Evolutionary conservation across 1,140 invertebrate genomes (phyloP), one percentile per base, ranked within the genome.

Genomic region (Campodea augens): DNA sequence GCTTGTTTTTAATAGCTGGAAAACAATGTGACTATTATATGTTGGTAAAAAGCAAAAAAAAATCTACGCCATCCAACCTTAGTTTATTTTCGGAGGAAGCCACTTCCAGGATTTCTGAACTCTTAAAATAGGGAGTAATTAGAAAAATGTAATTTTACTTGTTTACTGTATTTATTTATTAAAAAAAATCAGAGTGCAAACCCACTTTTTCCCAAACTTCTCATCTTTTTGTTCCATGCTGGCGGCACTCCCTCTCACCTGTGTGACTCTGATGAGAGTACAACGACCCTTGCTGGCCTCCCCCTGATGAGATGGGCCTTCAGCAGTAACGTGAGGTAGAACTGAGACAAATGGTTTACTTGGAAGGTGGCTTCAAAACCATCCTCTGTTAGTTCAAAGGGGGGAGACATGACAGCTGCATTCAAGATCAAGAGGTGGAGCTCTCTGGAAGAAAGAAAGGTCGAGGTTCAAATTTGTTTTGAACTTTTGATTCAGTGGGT

Each of bases 181-280:
- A n/a, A n/a, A n/a, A n/a, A n/a, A n/a, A n/a, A n/a, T n/a, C 25
- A 41, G 4, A 7, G 7, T n/a, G 7, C 18, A 5, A 19, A 39
- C 20, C 20, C 12, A 39, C 7, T n/a, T 39, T 7, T 25, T 5
- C 12, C 10, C 7, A 25, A 25, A 25, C 41, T 7, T 10, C 5
- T 12, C 15, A 43, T 5, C 3, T 4, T 12, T 12, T 19, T 5
- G 19, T 5, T 23, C 7, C 22, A 13, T 7, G 23, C 23, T 5
- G 5, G 19, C 22, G 3, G 25, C 4, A 7, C n/a, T n/a, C n/a
- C 7, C 22, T 45, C 50, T 57, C 68, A 91, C 85, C 87, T 79
- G 60, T 96, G 91, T 15, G 84, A 89, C 65, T 95, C 88, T 29
- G 89, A 91, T 29, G 89, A 84, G 2, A 96, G 68, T 53, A 91